Base-by-base conservation (phyloP, 2,113 vertebrate species). In the Nyctibius bracteatus region DNA sequence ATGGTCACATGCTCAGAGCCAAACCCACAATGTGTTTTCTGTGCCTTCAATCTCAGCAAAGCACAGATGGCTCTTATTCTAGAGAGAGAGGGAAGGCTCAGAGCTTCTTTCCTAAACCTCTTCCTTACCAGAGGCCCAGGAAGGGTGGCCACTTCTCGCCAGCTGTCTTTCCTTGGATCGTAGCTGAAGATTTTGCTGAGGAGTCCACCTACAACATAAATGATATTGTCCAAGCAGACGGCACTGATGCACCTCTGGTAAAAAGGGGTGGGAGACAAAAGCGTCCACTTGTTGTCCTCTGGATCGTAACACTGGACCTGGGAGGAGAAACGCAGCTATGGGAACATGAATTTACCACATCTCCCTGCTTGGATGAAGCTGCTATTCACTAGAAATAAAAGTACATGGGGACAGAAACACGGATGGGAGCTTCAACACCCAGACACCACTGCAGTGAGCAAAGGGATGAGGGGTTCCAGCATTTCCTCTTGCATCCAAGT, bases 251-350 rank as follows among this genome's bases (percentile, higher is more conserved):
- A 98, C 8, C 98, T 82, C 90, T 98, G 98, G 44, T 96, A 95
- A 92, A 99, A 98, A 13, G 98, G 98, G 6, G 98, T 97, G 16
- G 97, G 93, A 8, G 98, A 91, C 88, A 96, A 54, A 6, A 97
- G 96, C 0, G 70, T 97, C 98, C 98, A 99, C n/a, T n/a, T 94
- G 49, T 98, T 91, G 9, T 95, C 94, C 73, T 97, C 86, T 14
- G 98, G 98, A 82, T 98, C 87, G 0, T 98, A 98, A 82, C 98
- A 98, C 86, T 99, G 98, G 22, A 99, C 98, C 98, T 99, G 96
- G 30, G 31, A 94, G 41, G 75, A 39, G 33, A 71, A 39, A 88
- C 2, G 2, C 39, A 79, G 25, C 22, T 49, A 24, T 35, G 31
- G 22, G 43, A 79, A 70, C 24, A 28, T 3, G 10, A 44, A 67